These are phyloP conservation scores for Pseudochromis fuscus DNA, from an alignment of 2,797 vertebrate species.

Conservation along the genomic window DNA sequence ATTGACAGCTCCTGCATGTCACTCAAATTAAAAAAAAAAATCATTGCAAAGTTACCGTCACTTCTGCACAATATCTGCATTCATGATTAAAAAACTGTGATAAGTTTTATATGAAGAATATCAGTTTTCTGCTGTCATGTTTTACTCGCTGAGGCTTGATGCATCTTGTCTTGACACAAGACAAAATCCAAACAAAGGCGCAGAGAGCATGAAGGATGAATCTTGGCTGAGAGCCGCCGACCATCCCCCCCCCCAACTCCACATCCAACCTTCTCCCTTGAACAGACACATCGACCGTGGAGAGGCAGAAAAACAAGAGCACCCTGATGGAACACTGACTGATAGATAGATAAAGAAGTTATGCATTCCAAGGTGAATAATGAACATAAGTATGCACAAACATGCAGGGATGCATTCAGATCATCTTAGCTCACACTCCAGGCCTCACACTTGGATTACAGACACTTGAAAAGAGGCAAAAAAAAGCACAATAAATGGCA, in stretches of 20 bases:
- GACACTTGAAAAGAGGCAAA: neutral
- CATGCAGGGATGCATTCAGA: conserved; percentile 60
- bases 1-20: neutral
- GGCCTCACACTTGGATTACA: neutral
- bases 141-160: conserved; percentile 41
- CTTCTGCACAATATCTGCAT: conserved; percentile 12
- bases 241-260: neutral
- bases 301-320: conserved; percentile 56
- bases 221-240: conserved; percentile 29
- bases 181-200: conserved; percentile 58
- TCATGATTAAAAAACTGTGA: conserved; percentile 8
- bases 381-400: conserved; percentile 59
- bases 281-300: conserved; percentile 30
- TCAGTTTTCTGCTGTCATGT: conserved; percentile 36
- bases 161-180: conserved; percentile 37
- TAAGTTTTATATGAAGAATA: neutral
- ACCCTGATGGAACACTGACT: conserved; percentile 52
- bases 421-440: conserved; percentile 37
- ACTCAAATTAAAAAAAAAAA: neutral
- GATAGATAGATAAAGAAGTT: conserved; percentile 70
- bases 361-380: conserved; percentile 73
- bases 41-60: neutral
- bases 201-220: conserved; percentile 32
- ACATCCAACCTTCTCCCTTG: conserved; percentile 10
- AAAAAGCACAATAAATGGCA: neutral